Evolutionary conservation across 1,140 invertebrate species (phyloP).

Genomic region (Ips typographus): DNA sequence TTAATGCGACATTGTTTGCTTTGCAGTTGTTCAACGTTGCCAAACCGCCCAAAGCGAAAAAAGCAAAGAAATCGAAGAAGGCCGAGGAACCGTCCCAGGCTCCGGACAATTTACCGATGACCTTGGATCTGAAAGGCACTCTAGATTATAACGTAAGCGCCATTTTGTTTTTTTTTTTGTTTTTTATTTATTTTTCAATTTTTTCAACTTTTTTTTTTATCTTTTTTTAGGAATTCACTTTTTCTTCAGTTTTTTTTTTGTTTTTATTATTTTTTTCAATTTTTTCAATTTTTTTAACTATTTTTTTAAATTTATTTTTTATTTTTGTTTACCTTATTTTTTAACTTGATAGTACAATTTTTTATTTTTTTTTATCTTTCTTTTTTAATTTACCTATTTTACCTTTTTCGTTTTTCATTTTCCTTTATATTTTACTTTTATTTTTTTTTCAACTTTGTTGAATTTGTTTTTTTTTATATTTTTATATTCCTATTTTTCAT

Average conservation of each 20-base stretch:
- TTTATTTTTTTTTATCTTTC: too few relatives aligned
- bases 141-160: constrained; percentile 52
- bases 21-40: constrained; percentile 49
- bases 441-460: too few relatives aligned
- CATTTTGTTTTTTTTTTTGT: neutral
- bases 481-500: too few relatives aligned
- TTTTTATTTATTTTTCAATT: neutral
- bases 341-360: neutral
- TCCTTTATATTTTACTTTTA: too few relatives aligned
- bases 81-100: constrained; percentile 42
- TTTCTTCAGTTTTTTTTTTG: neutral
- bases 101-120: constrained; percentile 52
- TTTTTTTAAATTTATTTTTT: neutral
- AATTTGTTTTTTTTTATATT: too few relatives aligned
- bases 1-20: neutral
- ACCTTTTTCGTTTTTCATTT: too few relatives aligned
- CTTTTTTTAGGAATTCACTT: neutral
- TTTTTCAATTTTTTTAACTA: constrained; percentile 30
- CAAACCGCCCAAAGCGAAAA: constrained; percentile 52
- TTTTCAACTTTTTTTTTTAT: neutral
- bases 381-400: constrained; percentile 28
- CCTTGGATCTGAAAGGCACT: constrained; percentile 50
- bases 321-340: neutral
- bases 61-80: constrained; percentile 49
- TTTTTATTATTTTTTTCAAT: constrained; percentile 16